A percentile compares a stretch with the other conserved stretches of the same genome.
These are phyloP conservation scores for Thripadectes ignobilis DNA, from an alignment of 2,797 vertebrate genomes.

Conservation along the genomic window DNA sequence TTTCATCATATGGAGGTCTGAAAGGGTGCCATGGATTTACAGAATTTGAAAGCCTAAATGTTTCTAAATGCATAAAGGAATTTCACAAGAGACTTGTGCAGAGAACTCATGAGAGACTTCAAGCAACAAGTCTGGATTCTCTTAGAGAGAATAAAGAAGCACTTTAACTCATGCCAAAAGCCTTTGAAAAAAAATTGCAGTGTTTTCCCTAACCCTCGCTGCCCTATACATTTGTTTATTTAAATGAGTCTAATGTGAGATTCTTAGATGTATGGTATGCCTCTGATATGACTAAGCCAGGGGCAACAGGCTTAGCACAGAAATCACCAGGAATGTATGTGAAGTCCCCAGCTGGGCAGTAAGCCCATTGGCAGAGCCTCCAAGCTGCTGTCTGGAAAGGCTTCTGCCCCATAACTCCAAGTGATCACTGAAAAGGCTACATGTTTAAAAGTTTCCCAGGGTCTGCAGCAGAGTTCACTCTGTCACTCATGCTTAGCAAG, in stretches of 20 bases:
- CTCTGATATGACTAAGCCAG: neutral
- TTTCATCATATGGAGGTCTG: neutral
- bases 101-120: neutral
- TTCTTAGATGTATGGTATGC: neutral
- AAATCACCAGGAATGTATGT: neutral
- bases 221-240: neutral
- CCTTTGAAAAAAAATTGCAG: neutral
- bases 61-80: neutral
- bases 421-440: neutral
- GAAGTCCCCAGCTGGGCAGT: neutral
- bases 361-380: neutral
- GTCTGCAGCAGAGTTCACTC: neutral
- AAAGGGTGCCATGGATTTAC: neutral
- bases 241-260: neutral
- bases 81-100: neutral
- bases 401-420: neutral
- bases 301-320: neutral
- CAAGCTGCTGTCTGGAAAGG: neutral
- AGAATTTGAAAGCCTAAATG: neutral
- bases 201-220: neutral
- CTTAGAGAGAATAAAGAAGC: neutral
- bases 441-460: neutral
- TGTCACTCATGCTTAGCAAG: neutral
- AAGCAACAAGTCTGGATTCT: neutral
- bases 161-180: neutral